Evolutionary conservation across 1,140 invertebrate species (phyloP), one percentile per base, ranked within the genome.

Genomic region (Centruroides sculpturatus): DNA sequence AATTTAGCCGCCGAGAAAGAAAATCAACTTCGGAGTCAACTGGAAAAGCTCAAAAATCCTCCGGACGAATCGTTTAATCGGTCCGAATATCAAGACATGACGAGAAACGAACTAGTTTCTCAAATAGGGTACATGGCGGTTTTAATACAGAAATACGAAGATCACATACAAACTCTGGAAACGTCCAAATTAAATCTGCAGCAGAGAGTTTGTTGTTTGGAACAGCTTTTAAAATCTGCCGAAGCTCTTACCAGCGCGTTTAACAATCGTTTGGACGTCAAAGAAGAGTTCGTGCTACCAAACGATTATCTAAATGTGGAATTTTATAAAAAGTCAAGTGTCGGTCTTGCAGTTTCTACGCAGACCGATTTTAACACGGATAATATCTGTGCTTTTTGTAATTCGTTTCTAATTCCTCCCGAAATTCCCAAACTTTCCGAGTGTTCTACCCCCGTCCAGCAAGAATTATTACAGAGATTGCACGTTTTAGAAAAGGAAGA

Each of bases 101-200:
- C 76, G 13, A 78, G 84, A 68, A 79, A 75, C 47, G 80, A 82
- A 62, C 68, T 83, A 23, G 74, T 76, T 23, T 63, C 67, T 23
- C 68, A 70, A 60, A 59, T 71, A 9, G 62, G 50, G 56, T 60
- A 66, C 11, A 55, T 69, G 36, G 70, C 70, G 48, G 49, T 52
- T 48, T 50, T 69, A 5, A 58, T 67, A 9, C 68, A 69, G 55
- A 77, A 77, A 54, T 80, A 79, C 5, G 83, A 86, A 67, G 75
- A 77, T 50, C 75, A 75, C 41, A 79, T 82, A 62, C 76, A 75
- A 35, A 74, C 79, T 61, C 66, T 84, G 50, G 78, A 79, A 66
- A 71, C 76, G 59, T 73, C 76, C 34, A 79, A 84, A 68, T 78
- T 76, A 41, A 80, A 82, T 63, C 69, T 83, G 23, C 75, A 77